Percentiles rank a stretch among this genome's conserved stretches.
phyloP scores from a whole-genome alignment of 2,888 invertebrate species.

The Heliconius erato region DNA sequence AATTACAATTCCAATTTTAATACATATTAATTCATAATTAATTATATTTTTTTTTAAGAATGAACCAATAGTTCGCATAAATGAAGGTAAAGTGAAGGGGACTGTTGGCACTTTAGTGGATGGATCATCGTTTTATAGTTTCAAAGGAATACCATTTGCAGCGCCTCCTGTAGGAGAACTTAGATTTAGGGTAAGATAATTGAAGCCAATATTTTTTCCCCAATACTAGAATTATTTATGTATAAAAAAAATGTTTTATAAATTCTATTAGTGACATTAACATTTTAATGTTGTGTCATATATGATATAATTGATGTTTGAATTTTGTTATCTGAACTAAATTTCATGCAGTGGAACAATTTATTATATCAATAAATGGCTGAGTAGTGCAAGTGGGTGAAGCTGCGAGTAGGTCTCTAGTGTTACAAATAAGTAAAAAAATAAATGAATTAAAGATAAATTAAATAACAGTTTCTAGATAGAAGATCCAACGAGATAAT shows the following conservation, averaged over 20 bases:
- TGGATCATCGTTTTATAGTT: constrained; percentile 65
- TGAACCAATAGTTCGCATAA: constrained; percentile 59
- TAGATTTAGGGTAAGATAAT: constrained; percentile 76
- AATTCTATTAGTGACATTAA: too few species aligned
- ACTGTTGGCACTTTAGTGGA: constrained; percentile 59
- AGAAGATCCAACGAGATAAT: background rate
- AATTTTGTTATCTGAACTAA: constrained; percentile 1
- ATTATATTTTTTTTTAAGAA: constrained; percentile 42
- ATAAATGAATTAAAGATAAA: background rate
- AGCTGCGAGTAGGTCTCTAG: too few species aligned
- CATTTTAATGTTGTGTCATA: too few species aligned
- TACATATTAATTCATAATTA: background rate
- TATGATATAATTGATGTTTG: too few species aligned
- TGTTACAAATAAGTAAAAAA: background rate
- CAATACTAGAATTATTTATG: background rate
- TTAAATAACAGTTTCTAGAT: background rate
- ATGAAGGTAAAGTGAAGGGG: constrained; percentile 69
- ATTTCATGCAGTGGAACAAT: background rate
- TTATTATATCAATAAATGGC: background rate
- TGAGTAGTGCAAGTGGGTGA: background rate
- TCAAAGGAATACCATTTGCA: constrained; percentile 83
- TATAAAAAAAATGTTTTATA: too few species aligned
- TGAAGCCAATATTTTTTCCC: background rate
- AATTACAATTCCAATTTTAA: background rate
- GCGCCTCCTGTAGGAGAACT: constrained; percentile 80